Conservation (phyloP, 2,113 vertebrate species). For the Thymallus thymallus region DNA sequence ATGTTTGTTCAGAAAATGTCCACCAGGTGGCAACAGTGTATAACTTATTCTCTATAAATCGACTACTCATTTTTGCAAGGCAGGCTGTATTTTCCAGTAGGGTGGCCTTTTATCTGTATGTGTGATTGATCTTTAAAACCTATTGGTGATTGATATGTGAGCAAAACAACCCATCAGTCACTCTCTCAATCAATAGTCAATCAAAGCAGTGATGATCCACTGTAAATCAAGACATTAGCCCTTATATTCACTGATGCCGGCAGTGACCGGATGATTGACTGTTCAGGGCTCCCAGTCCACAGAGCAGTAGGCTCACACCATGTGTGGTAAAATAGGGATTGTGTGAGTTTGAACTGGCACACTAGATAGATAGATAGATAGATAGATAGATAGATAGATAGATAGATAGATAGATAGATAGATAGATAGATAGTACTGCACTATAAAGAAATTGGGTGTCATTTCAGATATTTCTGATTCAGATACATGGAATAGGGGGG, state of each 20-base stretch:
- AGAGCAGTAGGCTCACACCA: background rate
- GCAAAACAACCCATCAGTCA: constrained; percentile 38
- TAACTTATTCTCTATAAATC: background rate
- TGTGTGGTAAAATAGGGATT: no score
- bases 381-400: no score
- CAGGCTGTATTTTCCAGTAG: background rate
- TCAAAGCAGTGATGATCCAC: constrained; percentile 22
- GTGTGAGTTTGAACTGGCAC: no score
- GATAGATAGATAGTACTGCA: no score
- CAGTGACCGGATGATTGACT: constrained; percentile 12
- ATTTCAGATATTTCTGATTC: no score
- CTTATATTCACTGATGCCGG: constrained; percentile 28
- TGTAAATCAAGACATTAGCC: constrained; percentile 33
- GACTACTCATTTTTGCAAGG: background rate
- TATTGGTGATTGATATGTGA: constrained; percentile 24
- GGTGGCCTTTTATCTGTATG: constrained; percentile 10
- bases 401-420: no score
- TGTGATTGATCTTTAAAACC: constrained; percentile 28
- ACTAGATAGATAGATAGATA: no score
- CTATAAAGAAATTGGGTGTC: no score
- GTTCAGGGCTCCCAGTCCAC: background rate
- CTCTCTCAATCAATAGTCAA: constrained; percentile 24
- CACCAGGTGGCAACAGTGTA: constrained; percentile 49
- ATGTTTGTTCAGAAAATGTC: constrained; percentile 3
- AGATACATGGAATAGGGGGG: no score